Conservation (phyloP, 1,140 invertebrate genomes). For the Drosophila persimilis region DNA sequence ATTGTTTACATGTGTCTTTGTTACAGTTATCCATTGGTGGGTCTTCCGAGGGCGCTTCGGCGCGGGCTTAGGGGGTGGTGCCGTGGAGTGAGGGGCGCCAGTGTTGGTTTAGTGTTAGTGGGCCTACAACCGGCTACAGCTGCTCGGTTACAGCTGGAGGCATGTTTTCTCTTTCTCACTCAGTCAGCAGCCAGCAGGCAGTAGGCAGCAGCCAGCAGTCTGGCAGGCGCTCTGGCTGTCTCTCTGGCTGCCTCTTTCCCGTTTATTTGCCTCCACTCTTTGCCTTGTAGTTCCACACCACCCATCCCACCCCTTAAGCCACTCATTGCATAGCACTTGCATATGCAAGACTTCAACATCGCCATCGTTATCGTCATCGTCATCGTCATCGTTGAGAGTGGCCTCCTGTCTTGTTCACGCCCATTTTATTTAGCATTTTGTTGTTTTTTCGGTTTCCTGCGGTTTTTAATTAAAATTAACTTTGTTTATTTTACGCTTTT, state of each 20-base stretch:
- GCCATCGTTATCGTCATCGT: constrained; percentile 34
- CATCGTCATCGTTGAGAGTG: constrained; percentile 37
- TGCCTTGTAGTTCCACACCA: neutral
- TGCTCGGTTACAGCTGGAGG: constrained; percentile 18
- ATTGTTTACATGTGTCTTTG: constrained; percentile 80
- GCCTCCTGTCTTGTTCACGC: constrained; percentile 37
- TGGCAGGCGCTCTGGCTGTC: constrained; percentile 1
- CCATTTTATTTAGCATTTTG: constrained; percentile 77
- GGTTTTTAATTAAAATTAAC: constrained; percentile 81
- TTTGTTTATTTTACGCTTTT: constrained; percentile 79
- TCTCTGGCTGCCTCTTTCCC: constrained; percentile 13
- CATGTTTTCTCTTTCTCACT: constrained; percentile 7
- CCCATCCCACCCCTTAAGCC: too few relatives aligned
- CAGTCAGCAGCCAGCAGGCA: neutral
- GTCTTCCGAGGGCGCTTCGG: constrained; percentile 9
- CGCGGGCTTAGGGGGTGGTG: neutral
- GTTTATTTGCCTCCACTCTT: constrained; percentile 27
- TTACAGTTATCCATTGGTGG: constrained; percentile 68
- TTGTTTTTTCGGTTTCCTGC: constrained; percentile 73
- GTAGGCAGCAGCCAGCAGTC: neutral
- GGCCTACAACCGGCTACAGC: constrained; percentile 36
- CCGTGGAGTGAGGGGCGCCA: neutral
- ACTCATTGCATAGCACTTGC: constrained; percentile 28
- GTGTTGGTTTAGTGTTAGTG: constrained; percentile 20
- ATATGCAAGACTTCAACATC: constrained; percentile 48